These are phyloP conservation scores for Dendroctonus ponderosae DNA, from an alignment of 1,140 invertebrate species.

Conservation along the genomic window DNA sequence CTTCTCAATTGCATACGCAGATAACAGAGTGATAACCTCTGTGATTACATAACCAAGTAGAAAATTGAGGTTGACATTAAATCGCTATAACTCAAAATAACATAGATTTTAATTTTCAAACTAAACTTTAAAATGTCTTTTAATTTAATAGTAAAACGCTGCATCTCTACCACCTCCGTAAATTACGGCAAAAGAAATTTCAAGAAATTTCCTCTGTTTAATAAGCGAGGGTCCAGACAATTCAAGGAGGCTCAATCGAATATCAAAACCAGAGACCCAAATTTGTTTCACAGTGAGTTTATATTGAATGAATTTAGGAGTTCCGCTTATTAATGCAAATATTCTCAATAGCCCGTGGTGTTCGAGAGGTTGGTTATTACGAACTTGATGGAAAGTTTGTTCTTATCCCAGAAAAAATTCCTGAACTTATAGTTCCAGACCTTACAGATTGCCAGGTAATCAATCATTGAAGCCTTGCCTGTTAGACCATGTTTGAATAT, in stretches of 20 bases:
- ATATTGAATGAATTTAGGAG: constrained; percentile 9
- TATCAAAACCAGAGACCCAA: constrained; percentile 55
- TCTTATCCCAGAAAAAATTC: constrained; percentile 83
- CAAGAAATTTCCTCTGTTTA: constrained; percentile 69
- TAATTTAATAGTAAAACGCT: constrained; percentile 51
- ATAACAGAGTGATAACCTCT: no score
- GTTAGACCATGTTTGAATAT: neutral
- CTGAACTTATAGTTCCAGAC: constrained; percentile 89
- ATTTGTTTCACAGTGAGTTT: constrained; percentile 61
- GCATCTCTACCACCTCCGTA: constrained; percentile 60
- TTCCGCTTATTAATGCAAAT: constrained; percentile 3
- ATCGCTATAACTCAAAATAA: no score
- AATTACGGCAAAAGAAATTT: constrained; percentile 75
- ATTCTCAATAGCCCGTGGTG: constrained; percentile 5
- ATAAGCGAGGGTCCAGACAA: constrained; percentile 68
- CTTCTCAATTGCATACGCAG: no score
- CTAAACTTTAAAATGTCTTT: constrained; percentile 29
- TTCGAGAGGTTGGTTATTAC: constrained; percentile 12
- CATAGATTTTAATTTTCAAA: neutral
- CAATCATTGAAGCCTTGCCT: no score
- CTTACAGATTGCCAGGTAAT: constrained; percentile 68
- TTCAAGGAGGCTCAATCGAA: constrained; percentile 62
- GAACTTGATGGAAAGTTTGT: constrained; percentile 60
- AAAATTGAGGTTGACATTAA: no score
- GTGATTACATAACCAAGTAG: no score